Evolutionary conservation across 2,797 vertebrate species (phyloP).

Genomic region (Bryconaethiops microstoma): DNA sequence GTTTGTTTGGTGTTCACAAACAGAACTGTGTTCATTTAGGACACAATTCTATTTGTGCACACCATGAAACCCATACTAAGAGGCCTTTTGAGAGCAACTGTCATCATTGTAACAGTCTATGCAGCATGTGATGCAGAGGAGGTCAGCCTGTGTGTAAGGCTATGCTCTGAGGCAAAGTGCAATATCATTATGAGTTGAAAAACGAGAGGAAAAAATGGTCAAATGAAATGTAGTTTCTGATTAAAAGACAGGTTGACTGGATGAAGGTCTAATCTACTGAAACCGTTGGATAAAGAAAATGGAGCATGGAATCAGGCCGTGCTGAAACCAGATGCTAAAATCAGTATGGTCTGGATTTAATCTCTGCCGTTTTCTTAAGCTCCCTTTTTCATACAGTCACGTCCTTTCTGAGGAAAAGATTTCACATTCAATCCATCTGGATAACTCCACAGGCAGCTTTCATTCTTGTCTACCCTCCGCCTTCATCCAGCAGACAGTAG

Average conservation of each 20-base stretch:
- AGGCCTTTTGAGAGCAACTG: conserved; percentile 31
- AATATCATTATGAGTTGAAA: conserved; percentile 6
- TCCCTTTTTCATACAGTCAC: conserved; percentile 34
- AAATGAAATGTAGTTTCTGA: background rate
- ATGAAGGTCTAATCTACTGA: background rate
- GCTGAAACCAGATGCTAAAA: conserved; percentile 26
- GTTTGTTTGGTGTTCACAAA: conserved; percentile 24
- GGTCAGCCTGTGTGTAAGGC: background rate
- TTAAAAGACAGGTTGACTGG: conserved; percentile 12
- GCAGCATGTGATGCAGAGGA: conserved; percentile 4
- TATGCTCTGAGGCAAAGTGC: background rate
- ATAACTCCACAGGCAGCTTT: conserved; percentile 47
- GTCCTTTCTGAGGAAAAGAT: conserved; percentile 34
- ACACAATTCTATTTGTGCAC: conserved; percentile 34
- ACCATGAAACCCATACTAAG: background rate
- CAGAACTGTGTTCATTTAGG: conserved; percentile 56
- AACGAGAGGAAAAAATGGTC: background rate
- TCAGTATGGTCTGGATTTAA: conserved; percentile 49
- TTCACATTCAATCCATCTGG: conserved; percentile 44
- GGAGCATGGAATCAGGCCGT: background rate
- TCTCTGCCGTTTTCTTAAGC: conserved; percentile 38
- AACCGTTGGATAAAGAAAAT: background rate
- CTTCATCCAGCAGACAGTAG: conserved; percentile 46
- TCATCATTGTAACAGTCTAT: conserved; percentile 23
- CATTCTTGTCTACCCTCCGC: conserved; percentile 48